Conservation (phyloP, 2,888 invertebrate genomes). For the Noctua pronuba region DNA sequence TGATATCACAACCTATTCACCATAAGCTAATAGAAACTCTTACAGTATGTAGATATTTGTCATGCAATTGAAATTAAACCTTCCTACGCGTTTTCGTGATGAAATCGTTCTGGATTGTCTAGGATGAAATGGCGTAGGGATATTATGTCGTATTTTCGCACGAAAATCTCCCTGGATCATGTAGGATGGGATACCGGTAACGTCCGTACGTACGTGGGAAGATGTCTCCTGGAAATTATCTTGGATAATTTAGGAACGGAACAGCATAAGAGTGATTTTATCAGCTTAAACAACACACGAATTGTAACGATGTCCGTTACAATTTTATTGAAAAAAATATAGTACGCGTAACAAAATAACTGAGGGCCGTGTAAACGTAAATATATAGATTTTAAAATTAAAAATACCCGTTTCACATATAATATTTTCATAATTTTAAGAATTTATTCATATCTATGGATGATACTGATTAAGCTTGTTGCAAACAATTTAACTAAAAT, state of each 20-base stretch:
- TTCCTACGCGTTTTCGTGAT: not conserved
- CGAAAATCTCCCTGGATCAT: not conserved
- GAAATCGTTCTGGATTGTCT: not conserved
- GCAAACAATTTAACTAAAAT: too few species aligned
- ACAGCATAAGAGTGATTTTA: too few species aligned
- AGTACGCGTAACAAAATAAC: not conserved
- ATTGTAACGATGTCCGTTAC: too few species aligned
- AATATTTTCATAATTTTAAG: too few species aligned
- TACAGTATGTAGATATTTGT: not conserved
- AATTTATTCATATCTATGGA: too few species aligned
- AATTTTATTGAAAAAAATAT: not conserved
- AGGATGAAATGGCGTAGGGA: not conserved
- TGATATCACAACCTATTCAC: not conserved
- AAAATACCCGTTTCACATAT: too few species aligned
- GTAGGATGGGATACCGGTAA: not conserved
- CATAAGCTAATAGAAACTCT: not conserved
- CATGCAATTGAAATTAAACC: not conserved
- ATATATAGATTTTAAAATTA: too few species aligned
- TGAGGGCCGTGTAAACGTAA: too few species aligned
- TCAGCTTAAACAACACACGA: not conserved
- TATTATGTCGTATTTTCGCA: not conserved
- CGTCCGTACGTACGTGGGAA: not conserved
- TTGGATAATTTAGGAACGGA: not conserved
- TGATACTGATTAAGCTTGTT: too few species aligned
- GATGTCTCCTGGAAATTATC: not conserved